Conservation (phyloP, 2,888 invertebrate species). For the Polylopha cassiicola region DNA sequence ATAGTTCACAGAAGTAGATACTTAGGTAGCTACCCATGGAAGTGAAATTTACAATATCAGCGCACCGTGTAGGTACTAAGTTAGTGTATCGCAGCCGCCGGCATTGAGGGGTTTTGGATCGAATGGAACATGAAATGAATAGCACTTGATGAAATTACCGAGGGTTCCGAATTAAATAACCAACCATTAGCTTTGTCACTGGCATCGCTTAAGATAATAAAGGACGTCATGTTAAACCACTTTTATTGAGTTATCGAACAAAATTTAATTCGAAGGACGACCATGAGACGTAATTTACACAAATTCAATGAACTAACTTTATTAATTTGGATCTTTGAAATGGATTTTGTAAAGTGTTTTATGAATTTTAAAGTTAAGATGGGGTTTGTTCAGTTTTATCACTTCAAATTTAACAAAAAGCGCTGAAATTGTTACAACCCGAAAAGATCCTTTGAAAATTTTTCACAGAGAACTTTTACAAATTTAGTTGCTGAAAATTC, state of each 20-base stretch:
- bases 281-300: too few species aligned
- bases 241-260: too few species aligned
- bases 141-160: slow-evolving; percentile 63
- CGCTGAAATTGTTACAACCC: not conserved
- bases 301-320: too few species aligned
- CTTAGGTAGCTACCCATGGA: too few species aligned
- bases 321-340: too few species aligned
- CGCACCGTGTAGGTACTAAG: too few species aligned
- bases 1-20: too few species aligned
- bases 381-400: not conserved
- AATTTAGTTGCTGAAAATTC: not conserved
- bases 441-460: slow-evolving; percentile 4
- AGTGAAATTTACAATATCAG: too few species aligned
- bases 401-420: not conserved
- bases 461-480: not conserved
- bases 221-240: slow-evolving; percentile 27
- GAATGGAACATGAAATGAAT: slow-evolving; percentile 62
- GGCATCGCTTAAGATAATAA: slow-evolving; percentile 44
- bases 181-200: slow-evolving; percentile 51
- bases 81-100: too few species aligned
- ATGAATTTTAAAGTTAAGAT: too few species aligned
- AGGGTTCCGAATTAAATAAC: slow-evolving; percentile 55
- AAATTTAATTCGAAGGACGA: too few species aligned
- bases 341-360: too few species aligned
- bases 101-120: slow-evolving; percentile 45